A percentile compares a stretch with the other conserved stretches of the same genome.
These are phyloP conservation scores for Nyctibius grandis DNA, from an alignment of 2,797 vertebrate genomes.

Conservation along the genomic window DNA sequence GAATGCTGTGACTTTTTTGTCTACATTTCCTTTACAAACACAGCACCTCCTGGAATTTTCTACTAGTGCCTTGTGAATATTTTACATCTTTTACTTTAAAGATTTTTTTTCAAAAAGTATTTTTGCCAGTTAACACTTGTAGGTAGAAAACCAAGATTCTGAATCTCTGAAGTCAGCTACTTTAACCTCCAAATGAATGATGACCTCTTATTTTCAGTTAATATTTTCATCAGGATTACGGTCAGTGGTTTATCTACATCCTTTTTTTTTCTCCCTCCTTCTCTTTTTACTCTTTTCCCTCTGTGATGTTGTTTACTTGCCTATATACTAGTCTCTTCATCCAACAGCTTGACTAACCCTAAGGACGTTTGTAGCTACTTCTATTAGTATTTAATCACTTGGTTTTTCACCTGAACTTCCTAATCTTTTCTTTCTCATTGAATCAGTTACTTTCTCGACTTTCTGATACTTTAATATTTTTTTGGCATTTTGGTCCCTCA, in stretches of 20 bases:
- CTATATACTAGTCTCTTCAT: background rate
- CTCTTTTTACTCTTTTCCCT: background rate
- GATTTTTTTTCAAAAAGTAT: background rate
- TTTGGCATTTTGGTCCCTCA: background rate
- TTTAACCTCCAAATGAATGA: background rate
- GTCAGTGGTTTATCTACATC: background rate
- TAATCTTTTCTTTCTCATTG: background rate
- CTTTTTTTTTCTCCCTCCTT: accelerated
- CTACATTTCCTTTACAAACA: background rate
- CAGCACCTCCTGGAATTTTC: background rate
- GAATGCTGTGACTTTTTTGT: background rate
- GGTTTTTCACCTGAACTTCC: background rate
- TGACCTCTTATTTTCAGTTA: background rate
- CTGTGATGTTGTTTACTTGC: background rate
- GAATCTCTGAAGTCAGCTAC: background rate
- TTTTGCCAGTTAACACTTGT: background rate
- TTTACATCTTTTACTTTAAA: background rate
- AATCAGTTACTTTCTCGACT: background rate
- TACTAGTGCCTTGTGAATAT: background rate
- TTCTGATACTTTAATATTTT: background rate
- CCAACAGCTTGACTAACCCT: background rate
- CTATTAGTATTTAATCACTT: background rate
- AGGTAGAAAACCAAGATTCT: background rate
- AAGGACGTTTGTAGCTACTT: background rate
- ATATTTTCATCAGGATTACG: background rate